Evolutionary conservation across 2,113 vertebrate species (phyloP), one percentile per base, ranked within the genome.

Genomic region (Mohoua ochrocephala): DNA sequence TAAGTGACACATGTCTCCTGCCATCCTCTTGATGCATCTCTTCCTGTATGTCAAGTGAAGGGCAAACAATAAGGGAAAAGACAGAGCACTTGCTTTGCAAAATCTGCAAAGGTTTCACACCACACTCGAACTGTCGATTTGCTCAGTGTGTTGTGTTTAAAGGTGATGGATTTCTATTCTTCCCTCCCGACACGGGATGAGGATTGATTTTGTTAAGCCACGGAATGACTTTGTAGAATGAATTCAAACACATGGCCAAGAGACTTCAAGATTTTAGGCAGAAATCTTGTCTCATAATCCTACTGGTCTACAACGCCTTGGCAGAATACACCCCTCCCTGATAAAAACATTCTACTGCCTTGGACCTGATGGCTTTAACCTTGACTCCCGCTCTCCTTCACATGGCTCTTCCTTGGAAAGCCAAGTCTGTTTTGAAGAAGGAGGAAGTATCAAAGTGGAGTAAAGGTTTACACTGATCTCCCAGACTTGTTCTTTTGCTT

Each of bases 1-100:
- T 95, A 87, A 89, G 52, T 88, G 91, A 83, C 94, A 87, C 69
- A 49, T 77, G 76, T 74, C 93, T 95, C 64, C 93, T 92, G 87
- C 93, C 93, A 95, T 91, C 86, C 91, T 96, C 89, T 87, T 76
- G 93, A 94, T 95, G 97, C 97, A 96, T 95, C 97, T 95, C 80
- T 44, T 87, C 94, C 61, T 94, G 71, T 97, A 98, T 98, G 98
- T 98, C 98, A 98, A 61, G 91, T 98, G 98, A 98, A 98, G 98
- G 98, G 95, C 98, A 98, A 98, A 97, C 93, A 95, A 80, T 96
- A 73, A 95, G 71, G 74, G 93, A 74, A 90, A 92, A 96, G 80
- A 87, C 86, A 92, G 91, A 91, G 95, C 94, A 86, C 74, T 95
- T 57, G 93, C 93, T 95, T 89, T 88, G 78, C 80, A 91, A 93